Evolutionary conservation across 2,888 invertebrate species (phyloP).

Genomic region (Pasiphila rectangulata): DNA sequence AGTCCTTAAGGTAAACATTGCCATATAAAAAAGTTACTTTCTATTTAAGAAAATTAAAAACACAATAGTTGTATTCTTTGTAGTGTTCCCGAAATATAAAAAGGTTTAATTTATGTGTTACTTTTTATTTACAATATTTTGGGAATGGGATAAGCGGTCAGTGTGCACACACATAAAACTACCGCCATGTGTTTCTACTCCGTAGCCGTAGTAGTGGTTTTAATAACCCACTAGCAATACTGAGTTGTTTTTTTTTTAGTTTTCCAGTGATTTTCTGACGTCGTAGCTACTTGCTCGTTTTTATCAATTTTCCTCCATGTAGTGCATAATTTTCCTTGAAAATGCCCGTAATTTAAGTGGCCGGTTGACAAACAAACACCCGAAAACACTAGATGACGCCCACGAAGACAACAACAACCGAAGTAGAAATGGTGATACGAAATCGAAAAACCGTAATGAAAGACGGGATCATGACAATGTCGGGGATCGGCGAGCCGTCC

Average conservation of each 20-base stretch:
- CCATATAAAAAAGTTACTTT: not conserved
- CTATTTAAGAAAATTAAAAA: too few relatives aligned
- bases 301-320: constrained; percentile 64
- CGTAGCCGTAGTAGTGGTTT: too few relatives aligned
- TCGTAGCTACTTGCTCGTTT: constrained; percentile 66
- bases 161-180: too few relatives aligned
- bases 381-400: constrained; percentile 83
- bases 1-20: not conserved
- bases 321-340: constrained; percentile 63
- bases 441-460: constrained; percentile 92
- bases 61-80: too few relatives aligned
- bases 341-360: constrained; percentile 72
- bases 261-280: constrained; percentile 76
- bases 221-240: constrained; percentile 45
- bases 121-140: too few relatives aligned
- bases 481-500: constrained; percentile 95
- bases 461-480: constrained; percentile 93
- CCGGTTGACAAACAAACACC: constrained; percentile 58
- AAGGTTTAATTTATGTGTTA: too few relatives aligned
- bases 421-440: constrained; percentile 92
- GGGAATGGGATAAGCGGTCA: too few relatives aligned
- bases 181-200: too few relatives aligned
- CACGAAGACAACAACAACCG: constrained; percentile 89
- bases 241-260: constrained; percentile 64
- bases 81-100: too few relatives aligned